Base-by-base conservation (phyloP, 2,888 invertebrate species). In the Hesperia comma region DNA sequence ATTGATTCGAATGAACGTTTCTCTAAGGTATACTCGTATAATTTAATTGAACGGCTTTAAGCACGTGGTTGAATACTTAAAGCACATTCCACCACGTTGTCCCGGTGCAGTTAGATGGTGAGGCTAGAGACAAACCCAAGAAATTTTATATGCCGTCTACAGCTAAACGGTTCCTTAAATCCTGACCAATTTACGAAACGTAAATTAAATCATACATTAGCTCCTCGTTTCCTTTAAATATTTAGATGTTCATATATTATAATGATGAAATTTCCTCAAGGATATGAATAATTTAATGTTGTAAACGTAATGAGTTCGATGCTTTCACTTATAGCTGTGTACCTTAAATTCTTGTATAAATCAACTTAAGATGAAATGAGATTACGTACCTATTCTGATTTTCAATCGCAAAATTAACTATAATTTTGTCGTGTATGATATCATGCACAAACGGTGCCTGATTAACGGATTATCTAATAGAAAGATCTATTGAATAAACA, bases 151-250 rank as follows among this genome's bases (percentile, higher is more conserved):
- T n/a, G 32, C 33, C 33, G 10, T 33, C 33, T 33, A 33, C 33
- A 7, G 10, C 33, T 33, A 33, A 33, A 8, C 1, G 6, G 2
- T 41, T 26, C 40, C 5, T 46, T 19, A 46, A 46, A 19, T 49
- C 19, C 19, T 8, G 19, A 19, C 17, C 12, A 19, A 49, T 49
- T 49, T 49, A 19, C 6, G 10, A 19, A 49, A 49, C 2, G 49
- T 19, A 19, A 49, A 49, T 49, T 49, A 17, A 49, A 49, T 49
- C 49, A 49, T 49, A 10, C 12, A 19, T 49, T 49, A 49, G 49
- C 19, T 49, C 19, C 8, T 49, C 49, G 49, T 49, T 49, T 49
- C 19, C 8, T 19, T 49, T 2, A 49, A 49, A 49, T 19, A 49
- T 19, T 19, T 6, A 49, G 17, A 49, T 49, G 19, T 49, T 19